Conservation (phyloP, 2,888 invertebrate species). For the Cosmopolites sordidus region DNA sequence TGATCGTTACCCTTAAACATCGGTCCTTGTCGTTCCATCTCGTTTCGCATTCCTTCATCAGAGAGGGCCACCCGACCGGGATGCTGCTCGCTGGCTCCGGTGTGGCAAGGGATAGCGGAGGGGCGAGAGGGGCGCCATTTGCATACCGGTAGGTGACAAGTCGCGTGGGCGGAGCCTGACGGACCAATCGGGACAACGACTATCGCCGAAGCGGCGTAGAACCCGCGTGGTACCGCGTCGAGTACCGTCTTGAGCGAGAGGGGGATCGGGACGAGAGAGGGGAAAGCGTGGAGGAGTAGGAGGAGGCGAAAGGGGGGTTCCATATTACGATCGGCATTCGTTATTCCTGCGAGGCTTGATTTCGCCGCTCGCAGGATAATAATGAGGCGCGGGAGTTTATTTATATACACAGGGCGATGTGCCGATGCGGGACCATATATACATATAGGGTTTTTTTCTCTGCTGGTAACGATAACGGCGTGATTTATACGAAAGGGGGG, state of each 20-base stretch:
- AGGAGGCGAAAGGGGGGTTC: not conserved
- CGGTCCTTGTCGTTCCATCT: not conserved
- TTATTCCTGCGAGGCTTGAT: conserved; percentile 4
- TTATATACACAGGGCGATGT: conserved; percentile 20
- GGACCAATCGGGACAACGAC: conserved; percentile 19
- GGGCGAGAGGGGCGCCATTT: conserved; percentile 38
- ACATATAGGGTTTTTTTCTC: no score
- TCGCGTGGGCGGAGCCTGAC: conserved; percentile 36
- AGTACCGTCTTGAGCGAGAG: conserved; percentile 10
- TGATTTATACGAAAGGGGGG: no score
- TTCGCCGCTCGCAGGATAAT: conserved; percentile 19
- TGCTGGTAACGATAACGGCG: no score
- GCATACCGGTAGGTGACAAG: conserved; percentile 53
- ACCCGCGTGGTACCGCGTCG: conserved; percentile 26
- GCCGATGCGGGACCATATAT: conserved; percentile 7
- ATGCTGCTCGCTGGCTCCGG: not conserved
- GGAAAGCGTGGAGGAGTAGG: not conserved
- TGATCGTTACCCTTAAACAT: no score
- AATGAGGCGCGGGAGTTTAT: conserved; percentile 27
- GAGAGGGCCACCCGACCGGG: conserved; percentile 4
- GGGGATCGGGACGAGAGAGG: not conserved
- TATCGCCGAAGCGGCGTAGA: conserved; percentile 13
- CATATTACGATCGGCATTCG: conserved; percentile 1
- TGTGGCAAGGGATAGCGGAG: not conserved
- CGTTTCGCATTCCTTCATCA: conserved; percentile 5